Evolutionary conservation across 2,797 vertebrate genomes (phyloP).

Genomic region (Oophaga sylvatica): DNA sequence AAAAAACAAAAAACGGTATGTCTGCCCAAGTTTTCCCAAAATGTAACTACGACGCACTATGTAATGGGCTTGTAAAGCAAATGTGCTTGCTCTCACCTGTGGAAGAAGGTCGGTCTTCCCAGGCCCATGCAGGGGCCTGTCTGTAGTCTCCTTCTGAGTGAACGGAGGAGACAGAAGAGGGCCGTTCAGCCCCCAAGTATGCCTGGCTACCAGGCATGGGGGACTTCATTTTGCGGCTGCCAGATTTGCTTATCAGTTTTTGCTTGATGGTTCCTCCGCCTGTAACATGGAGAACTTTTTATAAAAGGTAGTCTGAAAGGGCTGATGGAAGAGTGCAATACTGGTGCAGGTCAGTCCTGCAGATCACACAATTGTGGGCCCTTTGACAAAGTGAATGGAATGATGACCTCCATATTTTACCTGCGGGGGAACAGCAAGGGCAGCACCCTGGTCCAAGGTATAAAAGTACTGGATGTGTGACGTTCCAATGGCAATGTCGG

Average conservation of each 20-base stretch:
- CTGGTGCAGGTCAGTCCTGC: slow-evolving; percentile 33
- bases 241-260: slow-evolving; percentile 88
- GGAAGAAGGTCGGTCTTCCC: slow-evolving; percentile 97
- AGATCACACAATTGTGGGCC: slow-evolving; percentile 34
- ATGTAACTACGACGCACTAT: not conserved
- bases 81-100: slow-evolving; percentile 79
- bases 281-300: slow-evolving; percentile 66
- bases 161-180: slow-evolving; percentile 95
- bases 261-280: slow-evolving; percentile 83
- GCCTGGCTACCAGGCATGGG: slow-evolving; percentile 88
- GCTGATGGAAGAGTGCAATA: slow-evolving; percentile 32
- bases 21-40: not conserved
- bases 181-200: slow-evolving; percentile 86
- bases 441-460: slow-evolving; percentile 6
- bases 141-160: slow-evolving; percentile 98
- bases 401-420: slow-evolving; percentile 32
- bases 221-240: slow-evolving; percentile 92
- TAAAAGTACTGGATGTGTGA: not conserved
- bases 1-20: not conserved
- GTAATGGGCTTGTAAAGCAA: not conserved
- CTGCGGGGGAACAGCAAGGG: slow-evolving; percentile 48
- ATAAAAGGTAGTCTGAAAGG: slow-evolving; percentile 53
- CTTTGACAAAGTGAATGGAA: slow-evolving; percentile 38
- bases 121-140: slow-evolving; percentile 90
- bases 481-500: not conserved